Evolutionary conservation across 2,113 vertebrate genomes (phyloP).

Genomic region (Centropus bengalensis): DNA sequence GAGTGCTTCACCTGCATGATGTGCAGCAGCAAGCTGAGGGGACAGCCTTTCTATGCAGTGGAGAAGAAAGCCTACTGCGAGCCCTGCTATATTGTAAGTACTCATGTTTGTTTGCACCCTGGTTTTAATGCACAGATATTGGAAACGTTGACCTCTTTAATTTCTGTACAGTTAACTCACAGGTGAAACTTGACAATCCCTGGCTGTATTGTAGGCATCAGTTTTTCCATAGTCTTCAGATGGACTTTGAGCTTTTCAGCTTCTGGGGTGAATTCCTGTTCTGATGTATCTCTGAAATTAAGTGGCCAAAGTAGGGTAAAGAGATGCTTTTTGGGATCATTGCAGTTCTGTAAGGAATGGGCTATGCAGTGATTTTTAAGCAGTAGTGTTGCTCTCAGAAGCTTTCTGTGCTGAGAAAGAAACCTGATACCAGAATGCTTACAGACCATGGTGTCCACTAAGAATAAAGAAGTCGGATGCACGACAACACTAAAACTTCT

Average conservation of each 20-base stretch:
- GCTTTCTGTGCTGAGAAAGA: not conserved
- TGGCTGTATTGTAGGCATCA: not conserved
- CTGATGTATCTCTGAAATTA: not conserved
- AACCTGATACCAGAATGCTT: not conserved
- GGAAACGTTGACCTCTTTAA: not conserved
- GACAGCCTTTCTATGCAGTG: conserved; percentile 95
- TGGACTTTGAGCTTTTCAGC: not conserved
- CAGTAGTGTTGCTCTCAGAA: not conserved
- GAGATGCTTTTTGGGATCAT: not conserved
- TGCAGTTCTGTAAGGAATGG: not conserved
- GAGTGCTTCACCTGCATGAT: conserved; percentile 93
- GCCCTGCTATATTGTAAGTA: conserved; percentile 96
- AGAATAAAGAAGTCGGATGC: not conserved
- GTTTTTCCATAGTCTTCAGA: not conserved
- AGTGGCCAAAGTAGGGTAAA: not conserved
- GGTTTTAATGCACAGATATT: not conserved
- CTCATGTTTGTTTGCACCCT: not conserved
- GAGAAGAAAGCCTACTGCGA: conserved; percentile 98
- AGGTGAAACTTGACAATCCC: not conserved
- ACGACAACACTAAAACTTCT: not conserved
- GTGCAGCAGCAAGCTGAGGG: conserved; percentile 90
- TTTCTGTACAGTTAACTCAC: not conserved
- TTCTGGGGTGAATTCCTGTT: not conserved
- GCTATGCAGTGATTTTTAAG: not conserved
- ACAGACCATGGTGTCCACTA: not conserved